A percentile compares a stretch with the other conserved stretches of the same genome.
These are phyloP conservation scores for Cyprinodon variegatus DNA, from an alignment of 2,113 vertebrate species.

Conservation along the genomic window DNA sequence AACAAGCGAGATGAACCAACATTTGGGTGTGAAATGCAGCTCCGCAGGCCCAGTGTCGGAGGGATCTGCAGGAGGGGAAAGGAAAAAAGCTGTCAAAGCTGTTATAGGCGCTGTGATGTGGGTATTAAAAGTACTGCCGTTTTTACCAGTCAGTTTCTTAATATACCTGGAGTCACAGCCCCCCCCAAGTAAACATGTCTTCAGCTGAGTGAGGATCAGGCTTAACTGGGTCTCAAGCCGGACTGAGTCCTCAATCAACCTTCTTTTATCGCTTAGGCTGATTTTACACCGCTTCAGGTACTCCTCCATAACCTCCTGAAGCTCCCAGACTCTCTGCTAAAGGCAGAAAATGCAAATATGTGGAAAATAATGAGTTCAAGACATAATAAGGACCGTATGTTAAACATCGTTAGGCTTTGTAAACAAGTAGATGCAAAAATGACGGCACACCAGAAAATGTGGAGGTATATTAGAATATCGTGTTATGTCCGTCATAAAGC, in stretches of 20 bases:
- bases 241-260: slow-evolving; percentile 58
- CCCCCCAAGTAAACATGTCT: slow-evolving; percentile 63
- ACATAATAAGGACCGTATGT: too few relatives aligned
- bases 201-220: slow-evolving; percentile 71
- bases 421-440: neutral
- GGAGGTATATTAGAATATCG: too few relatives aligned
- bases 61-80: slow-evolving; percentile 43
- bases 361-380: neutral
- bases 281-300: slow-evolving; percentile 75
- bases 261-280: slow-evolving; percentile 54
- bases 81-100: neutral
- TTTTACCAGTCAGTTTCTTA: neutral
- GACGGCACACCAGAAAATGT: neutral
- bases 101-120: neutral
- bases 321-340: slow-evolving; percentile 63
- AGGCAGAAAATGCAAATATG: neutral
- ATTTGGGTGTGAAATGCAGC: slow-evolving; percentile 73
- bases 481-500: too few relatives aligned
- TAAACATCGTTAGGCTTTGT: neutral
- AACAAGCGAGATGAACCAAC: slow-evolving; percentile 65
- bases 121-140: neutral
- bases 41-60: slow-evolving; percentile 73
- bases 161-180: slow-evolving; percentile 63
- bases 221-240: slow-evolving; percentile 72
- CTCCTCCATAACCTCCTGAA: slow-evolving; percentile 75